Base-by-base conservation (phyloP, 2,797 vertebrate species). In the Gallinago solitaria region DNA sequence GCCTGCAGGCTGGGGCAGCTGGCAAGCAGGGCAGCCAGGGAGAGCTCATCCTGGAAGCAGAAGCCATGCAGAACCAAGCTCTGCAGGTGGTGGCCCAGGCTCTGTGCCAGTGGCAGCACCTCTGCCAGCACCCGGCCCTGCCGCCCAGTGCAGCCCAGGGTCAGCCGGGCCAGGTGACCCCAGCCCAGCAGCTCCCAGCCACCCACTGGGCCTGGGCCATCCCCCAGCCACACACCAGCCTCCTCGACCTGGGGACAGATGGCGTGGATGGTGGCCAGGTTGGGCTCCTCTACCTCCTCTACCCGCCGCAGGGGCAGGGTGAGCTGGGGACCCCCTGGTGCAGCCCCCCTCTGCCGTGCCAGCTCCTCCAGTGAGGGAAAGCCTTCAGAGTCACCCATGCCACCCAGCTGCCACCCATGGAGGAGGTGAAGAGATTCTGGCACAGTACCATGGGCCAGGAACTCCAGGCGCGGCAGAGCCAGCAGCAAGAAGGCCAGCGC, bases 61-160 rank as follows among this genome's bases (percentile, higher is more conserved):
- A 99, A 97, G 32, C 98, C 98, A 9, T 99, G 98, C 54, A 99
- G 74, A 9, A 96, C 98, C 79, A 99, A 98, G 28, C 94, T 96
- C 15, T 89, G 81, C 67, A 99, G 97, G 27, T 59, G 95, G 5
- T 91, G 64, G 16, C 98, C 98, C 65, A 96, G 81, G 12, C 77
- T 53, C 60, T 28, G 90, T 3, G 97, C 50, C n/a, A 97, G 61
- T 1, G 97, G 96, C 53, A 98, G 83, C 33, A 98, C 89, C 74
- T 98, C 97, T 1, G 43, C 89, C 93, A 99, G 77, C 9, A 30
- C 51, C 80, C 93, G 33, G n/a, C 65, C 53, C 45, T 6, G 59
- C 56, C 1, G 19, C 11, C 97, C 97, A 0, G 83, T 6, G 67
- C 98, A 98, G 25, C 97, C 96, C 61, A 99, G 68, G 0, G 96